A percentile compares a stretch with the other conserved stretches of the same genome.
These are phyloP conservation scores for Casuarius casuarius DNA, from an alignment of 2,113 vertebrate species.

Conservation along the genomic window DNA sequence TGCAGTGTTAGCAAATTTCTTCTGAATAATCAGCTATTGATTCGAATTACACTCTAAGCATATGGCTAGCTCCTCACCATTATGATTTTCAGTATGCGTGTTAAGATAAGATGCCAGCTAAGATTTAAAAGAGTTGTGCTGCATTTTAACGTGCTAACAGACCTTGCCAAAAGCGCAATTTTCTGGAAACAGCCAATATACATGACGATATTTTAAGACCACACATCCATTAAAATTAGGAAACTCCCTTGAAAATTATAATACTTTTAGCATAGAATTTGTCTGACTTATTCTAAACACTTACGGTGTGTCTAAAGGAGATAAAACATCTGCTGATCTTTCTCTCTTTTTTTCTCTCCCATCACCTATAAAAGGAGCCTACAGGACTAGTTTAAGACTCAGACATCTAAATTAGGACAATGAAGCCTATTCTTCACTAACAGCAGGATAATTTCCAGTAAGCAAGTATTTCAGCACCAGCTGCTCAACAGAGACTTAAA, in stretches of 20 bases:
- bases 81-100: background rate
- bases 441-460: background rate
- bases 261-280: background rate
- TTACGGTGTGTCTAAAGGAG: background rate
- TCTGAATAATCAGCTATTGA: slow-evolving; percentile 55
- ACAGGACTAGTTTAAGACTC: background rate
- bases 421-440: background rate
- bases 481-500: background rate
- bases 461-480: background rate
- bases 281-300: background rate
- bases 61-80: background rate
- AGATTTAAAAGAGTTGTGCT: background rate
- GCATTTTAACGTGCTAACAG: background rate
- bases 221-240: background rate
- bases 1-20: slow-evolving; percentile 59
- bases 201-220: background rate
- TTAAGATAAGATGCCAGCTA: background rate
- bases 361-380: background rate
- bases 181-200: background rate
- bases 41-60: slow-evolving; percentile 46
- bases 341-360: background rate
- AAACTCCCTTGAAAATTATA: background rate
- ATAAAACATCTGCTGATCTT: background rate
- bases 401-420: background rate
- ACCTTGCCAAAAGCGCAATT: background rate